A percentile compares a stretch with the other conserved stretches of the same genome.
These are phyloP conservation scores for Scelioninae gen. 1 DNA, from an alignment of 2,888 invertebrate genomes.

Conservation along the genomic window DNA sequence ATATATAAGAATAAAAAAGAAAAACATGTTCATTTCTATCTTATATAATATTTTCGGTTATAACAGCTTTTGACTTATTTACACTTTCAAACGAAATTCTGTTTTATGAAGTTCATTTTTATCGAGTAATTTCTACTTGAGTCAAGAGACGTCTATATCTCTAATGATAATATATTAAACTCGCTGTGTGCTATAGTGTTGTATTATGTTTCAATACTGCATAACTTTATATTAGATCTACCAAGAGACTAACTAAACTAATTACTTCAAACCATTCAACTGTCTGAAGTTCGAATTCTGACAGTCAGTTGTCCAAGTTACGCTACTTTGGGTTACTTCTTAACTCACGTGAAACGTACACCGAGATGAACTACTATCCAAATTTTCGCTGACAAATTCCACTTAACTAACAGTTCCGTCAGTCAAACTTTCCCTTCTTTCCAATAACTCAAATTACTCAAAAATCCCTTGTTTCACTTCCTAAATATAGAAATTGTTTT, in stretches of 20 bases:
- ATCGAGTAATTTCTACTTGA: not conserved
- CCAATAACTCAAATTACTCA: too few species aligned
- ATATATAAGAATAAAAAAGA: too few species aligned
- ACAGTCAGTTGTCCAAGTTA: conserved; percentile 32
- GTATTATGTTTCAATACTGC: conserved; percentile 13
- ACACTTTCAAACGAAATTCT: not conserved
- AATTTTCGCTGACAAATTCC: conserved; percentile 6
- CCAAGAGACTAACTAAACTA: conserved; percentile 37
- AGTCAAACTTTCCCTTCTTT: too few species aligned
- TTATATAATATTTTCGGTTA: too few species aligned
- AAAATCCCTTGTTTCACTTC: too few species aligned
- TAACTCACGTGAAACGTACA: conserved; percentile 20
- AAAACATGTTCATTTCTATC: too few species aligned
- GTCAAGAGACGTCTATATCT: not conserved
- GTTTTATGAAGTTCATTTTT: not conserved
- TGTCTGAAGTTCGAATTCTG: conserved; percentile 35
- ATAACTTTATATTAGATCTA: conserved; percentile 27
- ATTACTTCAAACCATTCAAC: conserved; percentile 39
- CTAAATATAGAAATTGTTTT: too few species aligned
- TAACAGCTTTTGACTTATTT: too few species aligned
- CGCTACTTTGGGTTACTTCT: conserved; percentile 14
- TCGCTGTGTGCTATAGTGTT: conserved; percentile 6
- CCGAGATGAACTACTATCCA: conserved; percentile 1
- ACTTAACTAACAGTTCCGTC: conserved; percentile 3
- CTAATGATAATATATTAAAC: not conserved